phyloP scores from a whole-genome alignment of 2,888 invertebrate genomes.

The Mythimna loreyi region DNA sequence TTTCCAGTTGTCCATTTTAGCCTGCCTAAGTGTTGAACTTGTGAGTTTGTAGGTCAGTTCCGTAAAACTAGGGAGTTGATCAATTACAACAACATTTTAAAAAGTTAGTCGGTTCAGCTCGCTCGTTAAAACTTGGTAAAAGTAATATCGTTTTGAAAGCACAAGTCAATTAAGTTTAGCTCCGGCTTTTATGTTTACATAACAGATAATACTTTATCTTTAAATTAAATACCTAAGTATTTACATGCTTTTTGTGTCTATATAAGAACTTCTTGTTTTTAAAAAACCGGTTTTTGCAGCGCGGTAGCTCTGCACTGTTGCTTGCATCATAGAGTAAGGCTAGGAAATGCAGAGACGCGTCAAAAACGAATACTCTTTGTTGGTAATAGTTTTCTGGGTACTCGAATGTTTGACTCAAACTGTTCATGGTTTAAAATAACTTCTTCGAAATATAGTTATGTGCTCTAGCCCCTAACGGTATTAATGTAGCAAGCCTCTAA shows the following conservation, averaged over 20 bases:
- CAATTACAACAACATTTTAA: constrained; percentile 5
- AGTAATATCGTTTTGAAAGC: constrained; percentile 28
- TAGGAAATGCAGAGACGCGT: constrained; percentile 43
- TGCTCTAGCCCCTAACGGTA: too few relatives aligned
- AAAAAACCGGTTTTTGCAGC: constrained; percentile 68
- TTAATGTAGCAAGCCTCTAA: not conserved
- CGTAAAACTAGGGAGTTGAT: constrained; percentile 1
- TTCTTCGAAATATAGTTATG: not conserved
- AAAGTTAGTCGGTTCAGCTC: not conserved
- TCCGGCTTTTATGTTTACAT: constrained; percentile 32
- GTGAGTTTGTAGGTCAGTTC: constrained; percentile 2
- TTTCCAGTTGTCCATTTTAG: not conserved
- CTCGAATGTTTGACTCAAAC: too few relatives aligned
- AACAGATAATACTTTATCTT: constrained; percentile 34
- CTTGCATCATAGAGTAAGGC: constrained; percentile 62
- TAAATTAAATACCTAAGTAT: constrained; percentile 29
- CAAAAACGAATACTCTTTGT: not conserved
- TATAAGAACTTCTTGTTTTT: constrained; percentile 48
- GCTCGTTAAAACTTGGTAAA: constrained; percentile 20
- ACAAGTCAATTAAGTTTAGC: constrained; percentile 14
- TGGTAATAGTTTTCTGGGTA: too few relatives aligned
- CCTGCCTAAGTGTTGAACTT: not conserved
- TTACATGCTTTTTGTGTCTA: constrained; percentile 52
- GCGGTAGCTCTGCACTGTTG: constrained; percentile 66
- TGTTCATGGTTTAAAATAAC: too few relatives aligned